Conservation (phyloP, 2,113 vertebrate genomes). For the Marmota monax region DNA sequence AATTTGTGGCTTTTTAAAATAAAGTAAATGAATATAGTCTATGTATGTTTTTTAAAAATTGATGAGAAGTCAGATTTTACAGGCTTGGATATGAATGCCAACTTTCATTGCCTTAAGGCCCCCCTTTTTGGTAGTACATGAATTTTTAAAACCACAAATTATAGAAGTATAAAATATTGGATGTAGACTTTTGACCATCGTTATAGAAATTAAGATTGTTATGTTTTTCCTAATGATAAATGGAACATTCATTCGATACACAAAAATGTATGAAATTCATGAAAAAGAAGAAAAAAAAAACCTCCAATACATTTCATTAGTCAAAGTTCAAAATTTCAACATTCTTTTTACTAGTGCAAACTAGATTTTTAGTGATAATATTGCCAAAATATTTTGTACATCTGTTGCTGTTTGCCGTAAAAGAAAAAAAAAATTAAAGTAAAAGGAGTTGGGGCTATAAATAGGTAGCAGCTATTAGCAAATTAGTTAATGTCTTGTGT, state of each 20-base stretch:
- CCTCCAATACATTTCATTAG: not conserved
- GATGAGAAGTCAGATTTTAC: not conserved
- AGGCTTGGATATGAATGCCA: not conserved
- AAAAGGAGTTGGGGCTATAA: not conserved
- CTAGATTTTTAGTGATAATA: constrained; percentile 16
- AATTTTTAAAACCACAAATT: constrained; percentile 36
- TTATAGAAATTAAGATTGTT: not conserved
- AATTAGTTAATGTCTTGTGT: constrained; percentile 56
- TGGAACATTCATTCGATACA: not conserved
- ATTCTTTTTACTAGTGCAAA: not conserved
- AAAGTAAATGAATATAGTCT: not conserved
- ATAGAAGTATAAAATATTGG: not conserved
- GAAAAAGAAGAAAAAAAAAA: not conserved
- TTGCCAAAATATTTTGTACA: constrained; percentile 4
- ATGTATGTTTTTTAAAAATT: not conserved
- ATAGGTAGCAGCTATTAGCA: constrained; percentile 51
- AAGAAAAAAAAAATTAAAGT: not conserved
- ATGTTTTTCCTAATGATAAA: not conserved
- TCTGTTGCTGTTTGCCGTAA: constrained; percentile 20
- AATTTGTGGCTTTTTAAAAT: constrained; percentile 25
- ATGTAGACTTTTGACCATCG: not conserved
- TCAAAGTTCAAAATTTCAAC: not conserved
- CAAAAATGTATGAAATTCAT: constrained; percentile 1
- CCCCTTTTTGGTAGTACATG: constrained; percentile 1
- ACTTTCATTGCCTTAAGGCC: not conserved